These are phyloP conservation scores for Tetramorium parvispinum DNA, from an alignment of 1,140 invertebrate genomes.

Conservation along the genomic window DNA sequence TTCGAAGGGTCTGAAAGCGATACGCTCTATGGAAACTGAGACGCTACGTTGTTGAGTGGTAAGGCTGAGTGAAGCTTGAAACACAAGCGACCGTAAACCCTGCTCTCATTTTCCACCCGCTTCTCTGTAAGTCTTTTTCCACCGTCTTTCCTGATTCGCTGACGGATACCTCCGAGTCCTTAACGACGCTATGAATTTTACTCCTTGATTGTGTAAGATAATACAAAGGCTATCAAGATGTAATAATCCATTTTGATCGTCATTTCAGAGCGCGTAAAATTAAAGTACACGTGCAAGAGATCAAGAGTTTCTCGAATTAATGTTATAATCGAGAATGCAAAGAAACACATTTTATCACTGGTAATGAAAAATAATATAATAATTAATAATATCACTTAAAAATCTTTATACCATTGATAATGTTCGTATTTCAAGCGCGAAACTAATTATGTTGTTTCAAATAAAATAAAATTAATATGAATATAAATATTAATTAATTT, in stretches of 20 bases:
- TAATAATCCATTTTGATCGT: slow-evolving; percentile 20
- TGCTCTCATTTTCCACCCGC: slow-evolving; percentile 60
- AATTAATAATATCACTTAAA: background rate
- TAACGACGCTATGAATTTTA: slow-evolving; percentile 47
- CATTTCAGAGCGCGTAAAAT: slow-evolving; percentile 8
- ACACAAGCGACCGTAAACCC: slow-evolving; percentile 60
- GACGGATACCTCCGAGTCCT: background rate
- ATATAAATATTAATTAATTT: background rate
- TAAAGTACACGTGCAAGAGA: background rate
- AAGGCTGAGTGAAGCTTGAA: slow-evolving; percentile 67
- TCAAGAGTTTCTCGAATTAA: background rate
- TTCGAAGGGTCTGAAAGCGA: slow-evolving; percentile 67
- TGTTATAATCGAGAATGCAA: background rate
- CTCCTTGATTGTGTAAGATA: slow-evolving; percentile 35
- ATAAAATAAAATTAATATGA: background rate
- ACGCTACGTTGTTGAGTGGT: slow-evolving; percentile 51
- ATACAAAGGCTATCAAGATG: slow-evolving; percentile 1
- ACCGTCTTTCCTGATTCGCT: slow-evolving; percentile 17
- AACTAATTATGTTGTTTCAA: background rate
- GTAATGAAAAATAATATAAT: slow-evolving; percentile 2
- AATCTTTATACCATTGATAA: background rate
- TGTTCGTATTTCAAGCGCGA: background rate
- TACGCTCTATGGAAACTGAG: slow-evolving; percentile 66
- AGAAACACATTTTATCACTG: background rate
- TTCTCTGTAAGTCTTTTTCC: background rate